Evolutionary conservation across 2,113 vertebrate species (phyloP), one percentile per base, ranked within the genome.

Genomic region (Mirounga angustirostris): DNA sequence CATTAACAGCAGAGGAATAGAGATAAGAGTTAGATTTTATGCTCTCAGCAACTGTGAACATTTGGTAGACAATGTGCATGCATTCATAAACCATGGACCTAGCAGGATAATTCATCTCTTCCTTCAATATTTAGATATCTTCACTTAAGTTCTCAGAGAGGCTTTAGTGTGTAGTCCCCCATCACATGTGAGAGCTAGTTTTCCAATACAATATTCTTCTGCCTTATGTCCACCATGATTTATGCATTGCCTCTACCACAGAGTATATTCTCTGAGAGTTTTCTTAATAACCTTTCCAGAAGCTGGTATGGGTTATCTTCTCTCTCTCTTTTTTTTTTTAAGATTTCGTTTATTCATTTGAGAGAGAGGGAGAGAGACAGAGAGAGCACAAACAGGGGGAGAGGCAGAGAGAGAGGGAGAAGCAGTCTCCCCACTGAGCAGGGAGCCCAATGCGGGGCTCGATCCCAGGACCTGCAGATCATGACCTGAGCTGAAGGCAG

Each of bases 11-110:
- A 91, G 63, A 63, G 78, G 84, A 96, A 94, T 59, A 85, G 84
- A 97, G 93, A 90, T 85, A 93, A 95, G 36, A 63, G 22, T 89
- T 98, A 92, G 96, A 97, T 98, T 97, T 94, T 89, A 90, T 73
- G 90, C 11, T 36, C 76, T 24, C 0, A 36, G 95, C 96, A 98
- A 96, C 97, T 97, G 82, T 30, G 95, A 98, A 90, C 79, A 95
- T 91, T 96, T 93, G 89, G 86, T 50, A 97, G 83, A 95, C 78
- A 97, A 92, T 81, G 89, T 93, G 24, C 43, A 78, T 85, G 50
- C 58, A 81, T 98, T 98, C 93, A 92, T 94, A 98, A 98, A 95
- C 86, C 87, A 67, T 40, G 22, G 85, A 28, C 95, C 82, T 96
- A 79, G 24, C 82, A 93, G 97, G 97, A 94, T 96, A 97, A 96